Evolutionary conservation across 2,888 invertebrate species (phyloP).

Genomic region (Pycnomerus fuliginosus): DNA sequence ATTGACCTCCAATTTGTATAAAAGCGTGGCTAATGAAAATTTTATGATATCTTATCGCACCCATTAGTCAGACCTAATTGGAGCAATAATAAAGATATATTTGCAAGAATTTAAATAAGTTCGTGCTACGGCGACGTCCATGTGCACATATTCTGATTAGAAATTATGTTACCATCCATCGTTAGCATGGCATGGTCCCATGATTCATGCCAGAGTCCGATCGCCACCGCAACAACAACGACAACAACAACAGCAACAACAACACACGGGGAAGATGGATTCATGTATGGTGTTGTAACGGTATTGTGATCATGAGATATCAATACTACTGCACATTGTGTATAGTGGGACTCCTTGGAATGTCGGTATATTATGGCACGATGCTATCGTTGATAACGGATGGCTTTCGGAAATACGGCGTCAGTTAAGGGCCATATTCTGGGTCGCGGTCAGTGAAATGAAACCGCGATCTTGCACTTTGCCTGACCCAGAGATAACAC

Average conservation of each 20-base stretch:
- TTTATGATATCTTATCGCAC: too few species aligned
- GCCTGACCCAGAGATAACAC: too few species aligned
- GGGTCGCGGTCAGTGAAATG: too few species aligned
- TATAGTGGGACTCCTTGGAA: slow-evolving; percentile 34
- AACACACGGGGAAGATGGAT: slow-evolving; percentile 34
- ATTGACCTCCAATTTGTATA: too few species aligned
- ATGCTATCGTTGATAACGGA: slow-evolving; percentile 44
- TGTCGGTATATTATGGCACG: slow-evolving; percentile 40
- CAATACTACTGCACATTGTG: slow-evolving; percentile 34
- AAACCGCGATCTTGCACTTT: too few species aligned
- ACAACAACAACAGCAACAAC: slow-evolving; percentile 17
- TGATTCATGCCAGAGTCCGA: slow-evolving; percentile 37
- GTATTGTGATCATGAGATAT: slow-evolving; percentile 42
- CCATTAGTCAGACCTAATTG: too few species aligned
- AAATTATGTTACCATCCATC: slow-evolving; percentile 35
- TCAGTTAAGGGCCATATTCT: too few species aligned
- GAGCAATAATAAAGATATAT: too few species aligned
- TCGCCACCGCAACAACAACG: slow-evolving; percentile 27
- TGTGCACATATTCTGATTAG: slow-evolving; percentile 34
- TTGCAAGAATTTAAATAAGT: too few species aligned
- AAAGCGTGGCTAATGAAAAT: too few species aligned
- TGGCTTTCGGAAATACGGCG: slow-evolving; percentile 41
- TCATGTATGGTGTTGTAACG: slow-evolving; percentile 40
- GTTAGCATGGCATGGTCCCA: slow-evolving; percentile 32
- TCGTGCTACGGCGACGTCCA: slow-evolving; percentile 1